Evolutionary conservation across 2,888 invertebrate species (phyloP), one percentile per base, ranked within the genome.

Genomic region (Cephalotes varians): DNA sequence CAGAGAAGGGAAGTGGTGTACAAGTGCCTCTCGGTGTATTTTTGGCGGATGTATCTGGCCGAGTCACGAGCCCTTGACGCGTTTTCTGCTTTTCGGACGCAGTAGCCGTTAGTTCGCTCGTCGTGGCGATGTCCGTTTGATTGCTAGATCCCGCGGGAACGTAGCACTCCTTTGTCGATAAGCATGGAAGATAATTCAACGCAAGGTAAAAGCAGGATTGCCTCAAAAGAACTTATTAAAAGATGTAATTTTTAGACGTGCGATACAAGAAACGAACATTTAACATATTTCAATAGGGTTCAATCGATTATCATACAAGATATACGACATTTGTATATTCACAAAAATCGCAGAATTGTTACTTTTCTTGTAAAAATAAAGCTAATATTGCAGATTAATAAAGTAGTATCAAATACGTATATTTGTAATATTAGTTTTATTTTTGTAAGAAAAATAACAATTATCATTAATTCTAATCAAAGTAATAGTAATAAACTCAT

Each of bases 1-100:
- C 56, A 76, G 76, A 67, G 47, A 28, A 65, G 44, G 28, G 64
- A 65, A 65, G 47, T 65, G 28, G 28, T 65, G 37, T 87, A 73
- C 81, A 85, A 88, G 86, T 83, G 90, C 37, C 28, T 77, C n/a
- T 15, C 37, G 73, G 81, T 87, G 87, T 90, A 90, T 90, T 90
- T 90, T 90, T 90, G 90, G 89, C 87, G 76, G 79, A 67, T 72
- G 81, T 81, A 40, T 86, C 87, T 85, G 85, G 87, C 37, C 40
- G 83, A 82, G 85, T 15, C 79, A 51, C 31, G 21, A 49, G 40
- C 84, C 64, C 74, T 85, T 69, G 51, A 73, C 62, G 74, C 18
- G 44, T 79, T 56, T 73, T 76, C 82, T 28, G 64, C 60, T 54
- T 80, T 80, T 76, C 65, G 67, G 56, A 77, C 62, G 77, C 83